A percentile compares a stretch with the other conserved stretches of the same genome.
Evolutionary conservation across 1,140 invertebrate genomes (phyloP).

Genomic region (Temnothorax curvispinosus): DNA sequence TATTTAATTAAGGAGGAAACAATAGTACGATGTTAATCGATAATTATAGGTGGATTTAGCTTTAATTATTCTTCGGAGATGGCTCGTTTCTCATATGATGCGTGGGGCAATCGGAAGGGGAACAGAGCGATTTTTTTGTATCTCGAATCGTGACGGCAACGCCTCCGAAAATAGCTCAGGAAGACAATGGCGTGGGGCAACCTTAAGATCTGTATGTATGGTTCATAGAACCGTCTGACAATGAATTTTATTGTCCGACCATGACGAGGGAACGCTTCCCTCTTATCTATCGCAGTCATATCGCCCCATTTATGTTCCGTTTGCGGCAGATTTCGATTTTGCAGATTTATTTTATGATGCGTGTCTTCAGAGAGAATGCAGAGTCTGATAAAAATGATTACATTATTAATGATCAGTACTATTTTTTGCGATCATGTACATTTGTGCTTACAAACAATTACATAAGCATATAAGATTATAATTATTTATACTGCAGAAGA

Average conservation of each 20-base stretch:
- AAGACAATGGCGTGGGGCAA: constrained; percentile 68
- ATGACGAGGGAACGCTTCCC: constrained; percentile 43
- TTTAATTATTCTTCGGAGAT: constrained; percentile 43
- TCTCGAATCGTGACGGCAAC: constrained; percentile 61
- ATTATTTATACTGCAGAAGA: not conserved
- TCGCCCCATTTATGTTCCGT: not conserved
- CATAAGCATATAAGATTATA: not conserved
- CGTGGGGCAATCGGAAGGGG: constrained; percentile 54
- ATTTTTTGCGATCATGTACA: not conserved
- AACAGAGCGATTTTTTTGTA: constrained; percentile 69
- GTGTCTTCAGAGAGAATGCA: not conserved
- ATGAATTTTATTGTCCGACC: constrained; percentile 55
- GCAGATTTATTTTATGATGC: constrained; percentile 19
- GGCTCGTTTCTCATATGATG: constrained; percentile 21
- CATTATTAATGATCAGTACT: not conserved
- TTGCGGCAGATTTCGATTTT: constrained; percentile 5
- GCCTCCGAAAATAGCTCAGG: constrained; percentile 62
- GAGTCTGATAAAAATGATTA: not conserved
- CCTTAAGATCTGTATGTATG: constrained; percentile 39
- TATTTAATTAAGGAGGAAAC: not conserved
- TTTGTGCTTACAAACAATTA: not conserved
- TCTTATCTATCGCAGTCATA: constrained; percentile 22
- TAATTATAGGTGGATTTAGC: not conserved
- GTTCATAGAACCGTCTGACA: constrained; percentile 21
- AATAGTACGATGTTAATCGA: not conserved